A percentile compares a stretch with the other conserved stretches of the same genome.
Evolutionary conservation across 2,113 vertebrate genomes (phyloP).

Genomic region (Pelmatolapia mariae): DNA sequence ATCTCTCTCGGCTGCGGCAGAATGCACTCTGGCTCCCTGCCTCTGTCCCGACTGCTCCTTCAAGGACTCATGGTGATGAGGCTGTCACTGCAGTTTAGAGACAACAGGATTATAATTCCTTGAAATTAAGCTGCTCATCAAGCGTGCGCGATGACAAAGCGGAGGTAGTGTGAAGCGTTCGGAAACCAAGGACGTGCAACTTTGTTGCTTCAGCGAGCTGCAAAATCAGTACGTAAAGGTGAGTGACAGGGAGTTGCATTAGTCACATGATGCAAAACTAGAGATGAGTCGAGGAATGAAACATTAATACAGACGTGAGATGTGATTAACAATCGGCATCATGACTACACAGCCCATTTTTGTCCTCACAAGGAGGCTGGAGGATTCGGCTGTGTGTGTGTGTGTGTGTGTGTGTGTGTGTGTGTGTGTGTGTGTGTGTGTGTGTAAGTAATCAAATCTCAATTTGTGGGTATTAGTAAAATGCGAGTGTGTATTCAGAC

Average conservation of each 20-base stretch:
- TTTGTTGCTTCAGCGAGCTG: background rate
- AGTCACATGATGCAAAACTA: background rate
- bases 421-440: background rate
- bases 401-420: background rate
- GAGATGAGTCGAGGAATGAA: background rate
- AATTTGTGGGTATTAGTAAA: constrained; percentile 7
- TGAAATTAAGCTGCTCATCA: background rate
- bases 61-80: background rate
- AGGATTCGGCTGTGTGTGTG: background rate
- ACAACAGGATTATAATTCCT: background rate
- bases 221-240: background rate
- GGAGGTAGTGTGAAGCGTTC: background rate
- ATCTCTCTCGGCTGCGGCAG: background rate
- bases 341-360: background rate
- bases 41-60: background rate
- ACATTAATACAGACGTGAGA: background rate
- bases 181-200: background rate
- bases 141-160: background rate
- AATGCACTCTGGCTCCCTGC: background rate
- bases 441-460: constrained; percentile 19
- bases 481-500: background rate
- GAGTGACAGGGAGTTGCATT: background rate
- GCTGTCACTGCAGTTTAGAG: background rate
- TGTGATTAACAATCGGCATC: background rate
- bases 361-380: background rate